phyloP scores from a whole-genome alignment of 2,797 vertebrate species.

The Acanthurus lineatus region DNA sequence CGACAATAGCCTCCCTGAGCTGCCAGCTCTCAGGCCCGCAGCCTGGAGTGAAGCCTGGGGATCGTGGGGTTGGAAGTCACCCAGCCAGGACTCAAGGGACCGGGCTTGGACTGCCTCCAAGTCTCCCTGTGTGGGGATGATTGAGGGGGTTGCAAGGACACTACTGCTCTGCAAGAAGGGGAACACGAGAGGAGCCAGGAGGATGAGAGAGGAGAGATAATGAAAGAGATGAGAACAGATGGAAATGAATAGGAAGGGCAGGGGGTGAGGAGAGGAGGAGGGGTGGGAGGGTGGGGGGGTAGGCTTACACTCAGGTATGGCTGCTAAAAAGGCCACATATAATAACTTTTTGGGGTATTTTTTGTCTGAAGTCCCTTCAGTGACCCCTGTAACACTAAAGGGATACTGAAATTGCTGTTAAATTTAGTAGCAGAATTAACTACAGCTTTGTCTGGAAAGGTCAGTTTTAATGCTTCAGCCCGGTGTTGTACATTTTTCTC shows the following conservation, averaged over 20 bases:
- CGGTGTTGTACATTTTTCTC: neutral
- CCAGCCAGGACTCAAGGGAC: constrained; percentile 77
- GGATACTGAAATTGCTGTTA: neutral
- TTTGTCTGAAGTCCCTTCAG: neutral
- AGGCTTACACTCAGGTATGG: constrained; percentile 30
- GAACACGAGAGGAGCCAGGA: constrained; percentile 44
- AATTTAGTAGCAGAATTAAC: neutral
- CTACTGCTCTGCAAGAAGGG: constrained; percentile 52
- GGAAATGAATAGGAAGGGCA: constrained; percentile 54
- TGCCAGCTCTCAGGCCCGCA: constrained; percentile 75
- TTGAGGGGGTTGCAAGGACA: constrained; percentile 78
- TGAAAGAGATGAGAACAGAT: constrained; percentile 58
- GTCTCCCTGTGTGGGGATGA: constrained; percentile 74
- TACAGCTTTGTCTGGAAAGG: neutral
- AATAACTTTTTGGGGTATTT: neutral
- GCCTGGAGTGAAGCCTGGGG: constrained; percentile 78
- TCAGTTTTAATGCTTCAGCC: neutral
- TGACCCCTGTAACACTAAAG: constrained; percentile 9
- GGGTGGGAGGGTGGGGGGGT: constrained; percentile 14
- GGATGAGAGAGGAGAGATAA: constrained; percentile 46
- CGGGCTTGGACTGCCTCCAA: constrained; percentile 74
- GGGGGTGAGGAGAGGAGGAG: constrained; percentile 15
- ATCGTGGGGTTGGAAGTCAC: constrained; percentile 75
- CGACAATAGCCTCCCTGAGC: constrained; percentile 75
- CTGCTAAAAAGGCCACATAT: constrained; percentile 29